phyloP scores from a whole-genome alignment of 2,888 invertebrate genomes.

The Mythimna impura region DNA sequence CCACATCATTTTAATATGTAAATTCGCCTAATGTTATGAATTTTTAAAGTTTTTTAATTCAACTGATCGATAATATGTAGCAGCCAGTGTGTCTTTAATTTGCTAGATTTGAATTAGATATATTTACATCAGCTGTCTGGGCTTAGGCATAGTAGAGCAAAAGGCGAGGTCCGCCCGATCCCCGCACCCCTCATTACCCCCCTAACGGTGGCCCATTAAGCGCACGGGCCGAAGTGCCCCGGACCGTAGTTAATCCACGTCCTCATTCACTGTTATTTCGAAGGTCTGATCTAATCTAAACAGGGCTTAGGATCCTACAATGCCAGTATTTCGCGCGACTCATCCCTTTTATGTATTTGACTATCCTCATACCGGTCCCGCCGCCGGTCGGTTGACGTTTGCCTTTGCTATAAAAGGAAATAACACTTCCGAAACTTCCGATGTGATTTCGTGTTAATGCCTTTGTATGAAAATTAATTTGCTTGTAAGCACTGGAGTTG shows the following conservation, averaged over 20 bases:
- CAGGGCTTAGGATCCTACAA: slow-evolving; percentile 89
- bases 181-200: slow-evolving; percentile 87
- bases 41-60: background rate
- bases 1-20: slow-evolving; percentile 67
- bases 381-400: slow-evolving; percentile 81
- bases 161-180: slow-evolving; percentile 69
- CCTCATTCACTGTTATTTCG: slow-evolving; percentile 91
- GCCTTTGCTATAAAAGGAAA: slow-evolving; percentile 86
- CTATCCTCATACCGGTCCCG: slow-evolving; percentile 82
- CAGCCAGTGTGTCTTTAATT: background rate
- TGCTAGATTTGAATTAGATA: slow-evolving; percentile 22
- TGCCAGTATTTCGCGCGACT: slow-evolving; percentile 88
- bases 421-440: slow-evolving; percentile 86
- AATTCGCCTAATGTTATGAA: slow-evolving; percentile 35
- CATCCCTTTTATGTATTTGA: slow-evolving; percentile 89
- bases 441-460: slow-evolving; percentile 81
- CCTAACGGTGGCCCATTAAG: slow-evolving; percentile 89
- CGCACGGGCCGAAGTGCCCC: slow-evolving; percentile 89
- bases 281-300: slow-evolving; percentile 91
- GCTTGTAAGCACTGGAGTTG: slow-evolving; percentile 63
- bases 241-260: slow-evolving; percentile 91
- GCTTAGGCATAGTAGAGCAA: slow-evolving; percentile 72
- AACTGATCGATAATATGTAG: background rate
- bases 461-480: slow-evolving; percentile 82
- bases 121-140: slow-evolving; percentile 70